Percentiles rank a stretch among this genome's conserved stretches.
Evolutionary conservation across 1,140 invertebrate genomes (phyloP).

Genomic region (Lysiphlebus fabarum): DNA sequence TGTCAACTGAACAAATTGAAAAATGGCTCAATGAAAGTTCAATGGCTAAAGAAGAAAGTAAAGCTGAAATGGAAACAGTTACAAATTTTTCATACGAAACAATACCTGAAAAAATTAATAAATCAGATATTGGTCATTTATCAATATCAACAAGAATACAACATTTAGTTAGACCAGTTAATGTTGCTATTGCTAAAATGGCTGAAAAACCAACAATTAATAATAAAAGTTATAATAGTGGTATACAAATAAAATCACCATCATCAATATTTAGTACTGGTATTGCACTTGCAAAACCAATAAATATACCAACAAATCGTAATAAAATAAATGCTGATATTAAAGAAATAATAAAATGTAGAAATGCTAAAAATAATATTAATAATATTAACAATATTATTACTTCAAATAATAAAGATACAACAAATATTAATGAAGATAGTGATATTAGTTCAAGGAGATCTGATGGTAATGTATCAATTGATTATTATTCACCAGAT

Average conservation of each 20-base stretch:
- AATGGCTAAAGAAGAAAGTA: slow-evolving; percentile 57
- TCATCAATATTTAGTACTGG: slow-evolving; percentile 6
- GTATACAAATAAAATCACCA: slow-evolving; percentile 8
- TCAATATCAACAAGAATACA: slow-evolving; percentile 53
- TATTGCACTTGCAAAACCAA: slow-evolving; percentile 21
- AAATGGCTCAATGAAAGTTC: slow-evolving; percentile 69
- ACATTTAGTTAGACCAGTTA: slow-evolving; percentile 51
- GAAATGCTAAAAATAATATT: slow-evolving; percentile 23
- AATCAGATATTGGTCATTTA: slow-evolving; percentile 35
- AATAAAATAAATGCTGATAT: slow-evolving; percentile 30
- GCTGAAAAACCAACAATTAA: slow-evolving; percentile 34
- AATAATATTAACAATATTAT: slow-evolving; percentile 30
- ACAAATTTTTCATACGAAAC: slow-evolving; percentile 42
- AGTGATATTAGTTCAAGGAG: slow-evolving; percentile 34
- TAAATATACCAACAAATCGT: slow-evolving; percentile 26
- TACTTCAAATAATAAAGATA: slow-evolving; percentile 11
- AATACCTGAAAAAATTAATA: slow-evolving; percentile 36
- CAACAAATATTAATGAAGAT: slow-evolving; percentile 25
- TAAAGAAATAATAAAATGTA: slow-evolving; percentile 32
- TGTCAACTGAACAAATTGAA: slow-evolving; percentile 70
- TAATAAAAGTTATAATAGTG: background rate
- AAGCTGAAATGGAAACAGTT: slow-evolving; percentile 54
- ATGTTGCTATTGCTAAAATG: slow-evolving; percentile 50
- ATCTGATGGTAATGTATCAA: slow-evolving; percentile 32
- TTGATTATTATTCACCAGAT: slow-evolving; percentile 32